These are phyloP conservation scores for Invenusta paracnida DNA, from an alignment of 2,888 invertebrate species.

Conservation along the genomic window DNA sequence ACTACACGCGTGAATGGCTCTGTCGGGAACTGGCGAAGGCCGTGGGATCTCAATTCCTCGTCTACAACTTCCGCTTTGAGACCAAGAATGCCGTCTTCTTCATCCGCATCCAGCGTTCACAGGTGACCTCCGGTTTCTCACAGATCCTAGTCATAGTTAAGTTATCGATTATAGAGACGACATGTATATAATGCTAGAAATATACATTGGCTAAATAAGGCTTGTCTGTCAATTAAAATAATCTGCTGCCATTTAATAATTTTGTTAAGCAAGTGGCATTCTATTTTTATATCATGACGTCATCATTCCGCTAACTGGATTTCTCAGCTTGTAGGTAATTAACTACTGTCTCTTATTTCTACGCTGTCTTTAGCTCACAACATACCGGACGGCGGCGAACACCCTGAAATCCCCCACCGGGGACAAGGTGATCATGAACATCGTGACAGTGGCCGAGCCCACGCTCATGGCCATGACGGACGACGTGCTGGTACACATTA, in stretches of 20 bases:
- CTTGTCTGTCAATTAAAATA: no score
- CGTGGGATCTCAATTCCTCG: not conserved
- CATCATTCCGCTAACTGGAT: no score
- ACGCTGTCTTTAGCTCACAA: not conserved
- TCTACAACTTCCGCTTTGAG: constrained; percentile 18
- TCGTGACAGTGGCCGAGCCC: constrained; percentile 6
- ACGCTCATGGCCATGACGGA: constrained; percentile 5
- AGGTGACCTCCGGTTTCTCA: no score
- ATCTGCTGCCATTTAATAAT: no score
- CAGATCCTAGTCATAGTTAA: no score
- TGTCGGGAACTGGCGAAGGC: not conserved
- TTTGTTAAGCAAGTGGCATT: no score
- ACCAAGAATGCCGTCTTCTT: constrained; percentile 2
- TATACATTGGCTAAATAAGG: no score
- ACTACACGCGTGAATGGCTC: constrained; percentile 10
- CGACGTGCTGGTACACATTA: not conserved
- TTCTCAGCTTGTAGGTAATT: no score
- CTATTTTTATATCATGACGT: no score
- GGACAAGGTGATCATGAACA: constrained; percentile 10
- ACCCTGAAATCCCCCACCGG: not conserved
- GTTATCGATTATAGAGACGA: no score
- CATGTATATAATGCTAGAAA: no score
- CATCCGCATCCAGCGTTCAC: not conserved
- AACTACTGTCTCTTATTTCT: no score
- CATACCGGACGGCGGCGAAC: not conserved